A percentile compares a stretch with the other conserved stretches of the same genome.
Conservation (phyloP, 2,797 vertebrate genomes). For the Oreochromis mossambicus region DNA sequence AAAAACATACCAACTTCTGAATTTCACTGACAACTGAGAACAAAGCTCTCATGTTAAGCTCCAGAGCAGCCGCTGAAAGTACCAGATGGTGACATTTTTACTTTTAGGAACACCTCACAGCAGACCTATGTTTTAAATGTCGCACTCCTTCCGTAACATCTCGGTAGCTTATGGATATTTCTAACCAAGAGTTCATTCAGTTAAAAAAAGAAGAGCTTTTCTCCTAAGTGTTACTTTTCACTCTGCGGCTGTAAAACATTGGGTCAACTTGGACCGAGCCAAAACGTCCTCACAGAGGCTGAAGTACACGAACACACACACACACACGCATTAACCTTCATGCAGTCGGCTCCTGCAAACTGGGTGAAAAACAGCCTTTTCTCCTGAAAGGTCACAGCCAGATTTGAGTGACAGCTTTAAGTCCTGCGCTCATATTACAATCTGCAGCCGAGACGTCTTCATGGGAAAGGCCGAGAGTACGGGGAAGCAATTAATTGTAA, state of each 20-base stretch:
- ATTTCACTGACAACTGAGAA: not conserved
- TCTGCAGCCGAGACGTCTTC: conserved; percentile 80
- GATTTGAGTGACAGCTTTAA: conserved; percentile 94
- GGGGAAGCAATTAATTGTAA: conserved; percentile 90
- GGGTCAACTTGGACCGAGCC: not conserved
- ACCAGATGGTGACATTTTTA: not conserved
- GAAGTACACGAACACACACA: not conserved
- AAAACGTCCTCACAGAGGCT: conserved; percentile 15
- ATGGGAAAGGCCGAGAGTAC: conserved; percentile 80
- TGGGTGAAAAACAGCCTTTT: conserved; percentile 57
- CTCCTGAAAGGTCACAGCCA: conserved; percentile 90
- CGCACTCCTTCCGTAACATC: not conserved
- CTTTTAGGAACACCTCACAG: not conserved
- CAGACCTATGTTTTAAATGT: not conserved
- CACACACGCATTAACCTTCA: not conserved
- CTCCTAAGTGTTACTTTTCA: not conserved
- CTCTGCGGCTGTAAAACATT: not conserved
- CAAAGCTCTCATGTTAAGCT: not conserved
- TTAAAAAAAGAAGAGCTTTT: not conserved
- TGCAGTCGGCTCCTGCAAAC: conserved; percentile 15
- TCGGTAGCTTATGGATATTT: not conserved
- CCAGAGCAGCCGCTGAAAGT: not conserved
- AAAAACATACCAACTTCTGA: not conserved
- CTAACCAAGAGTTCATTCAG: not conserved
- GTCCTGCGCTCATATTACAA: conserved; percentile 85